Percentiles rank a stretch among this genome's conserved stretches.
Evolutionary conservation across 2,888 invertebrate species (phyloP).

Genomic region (Deroplatys truncata): DNA sequence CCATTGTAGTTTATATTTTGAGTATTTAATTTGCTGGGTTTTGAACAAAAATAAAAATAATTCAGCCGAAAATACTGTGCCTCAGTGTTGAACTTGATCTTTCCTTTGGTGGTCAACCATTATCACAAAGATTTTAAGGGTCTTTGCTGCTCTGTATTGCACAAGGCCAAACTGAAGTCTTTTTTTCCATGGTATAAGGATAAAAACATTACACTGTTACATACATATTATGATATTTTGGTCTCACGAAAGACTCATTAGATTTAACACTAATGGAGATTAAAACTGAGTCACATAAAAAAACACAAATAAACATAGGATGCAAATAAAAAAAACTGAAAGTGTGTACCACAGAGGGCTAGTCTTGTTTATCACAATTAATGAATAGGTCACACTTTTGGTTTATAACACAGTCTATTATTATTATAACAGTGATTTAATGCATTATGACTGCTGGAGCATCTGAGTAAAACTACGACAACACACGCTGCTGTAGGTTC

Average conservation of each 20-base stretch:
- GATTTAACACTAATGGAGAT: background rate
- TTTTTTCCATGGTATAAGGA: background rate
- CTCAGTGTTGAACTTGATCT: background rate
- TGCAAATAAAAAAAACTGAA: background rate
- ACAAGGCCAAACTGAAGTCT: background rate
- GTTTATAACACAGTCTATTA: background rate
- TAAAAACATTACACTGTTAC: background rate
- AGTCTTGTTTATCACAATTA: constrained; percentile 23
- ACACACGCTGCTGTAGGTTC: background rate
- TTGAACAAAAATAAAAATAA: too few relatives aligned
- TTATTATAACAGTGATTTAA: background rate
- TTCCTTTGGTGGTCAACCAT: background rate
- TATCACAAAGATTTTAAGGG: background rate
- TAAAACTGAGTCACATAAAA: background rate
- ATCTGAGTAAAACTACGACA: background rate
- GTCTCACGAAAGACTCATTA: constrained; percentile 6
- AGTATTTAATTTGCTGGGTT: too few relatives aligned
- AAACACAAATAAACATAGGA: background rate
- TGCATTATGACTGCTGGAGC: background rate
- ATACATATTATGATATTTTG: constrained; percentile 12
- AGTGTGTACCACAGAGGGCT: constrained; percentile 8
- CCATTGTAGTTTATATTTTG: too few relatives aligned
- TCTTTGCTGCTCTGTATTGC: background rate
- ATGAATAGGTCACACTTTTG: constrained; percentile 14
- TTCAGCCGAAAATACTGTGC: too few relatives aligned